Conservation (phyloP, 2,888 invertebrate genomes). For the Metopia argyrocephala region DNA sequence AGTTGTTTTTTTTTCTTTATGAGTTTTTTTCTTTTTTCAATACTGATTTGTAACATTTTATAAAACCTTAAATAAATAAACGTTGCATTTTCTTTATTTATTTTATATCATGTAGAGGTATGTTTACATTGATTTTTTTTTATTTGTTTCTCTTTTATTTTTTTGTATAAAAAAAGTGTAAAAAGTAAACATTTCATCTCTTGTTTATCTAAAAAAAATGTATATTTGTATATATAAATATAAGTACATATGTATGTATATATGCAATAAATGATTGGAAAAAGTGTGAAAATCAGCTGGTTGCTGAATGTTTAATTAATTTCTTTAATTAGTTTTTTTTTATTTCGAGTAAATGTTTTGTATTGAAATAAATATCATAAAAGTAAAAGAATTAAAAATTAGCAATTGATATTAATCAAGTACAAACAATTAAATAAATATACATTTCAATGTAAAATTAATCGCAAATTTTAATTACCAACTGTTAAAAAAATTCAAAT, state of each 20-base stretch:
- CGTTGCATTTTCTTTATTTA: background rate
- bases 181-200: background rate
- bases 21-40: background rate
- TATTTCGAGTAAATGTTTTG: background rate
- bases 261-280: slow-evolving; percentile 28
- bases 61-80: background rate
- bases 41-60: background rate
- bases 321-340: background rate
- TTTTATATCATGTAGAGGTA: background rate
- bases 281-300: slow-evolving; percentile 53
- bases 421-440: too few relatives aligned
- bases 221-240: slow-evolving; percentile 23
- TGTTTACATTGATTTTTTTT: background rate
- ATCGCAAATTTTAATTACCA: too few relatives aligned
- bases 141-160: slow-evolving; percentile 28
- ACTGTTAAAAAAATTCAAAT: too few relatives aligned
- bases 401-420: too few relatives aligned
- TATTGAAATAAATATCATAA: background rate
- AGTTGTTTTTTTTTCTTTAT: background rate
- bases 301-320: slow-evolving; percentile 6
- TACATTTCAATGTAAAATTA: too few relatives aligned
- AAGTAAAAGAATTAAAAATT: background rate
- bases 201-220: background rate
- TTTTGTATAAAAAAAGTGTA: background rate
- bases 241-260: too few relatives aligned